phyloP scores from a whole-genome alignment of 2,113 vertebrate species.

The Alligator sinensis region DNA sequence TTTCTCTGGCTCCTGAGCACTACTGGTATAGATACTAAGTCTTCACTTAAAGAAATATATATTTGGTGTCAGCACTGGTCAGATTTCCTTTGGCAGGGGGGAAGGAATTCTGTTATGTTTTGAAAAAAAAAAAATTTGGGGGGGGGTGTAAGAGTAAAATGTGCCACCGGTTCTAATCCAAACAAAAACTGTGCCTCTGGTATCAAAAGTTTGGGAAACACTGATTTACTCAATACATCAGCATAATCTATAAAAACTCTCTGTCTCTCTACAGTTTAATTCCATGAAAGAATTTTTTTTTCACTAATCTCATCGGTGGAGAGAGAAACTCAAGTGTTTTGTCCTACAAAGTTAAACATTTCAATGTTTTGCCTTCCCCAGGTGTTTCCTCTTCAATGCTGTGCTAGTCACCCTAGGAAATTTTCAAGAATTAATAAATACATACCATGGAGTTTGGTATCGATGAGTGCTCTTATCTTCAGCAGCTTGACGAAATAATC shows the following conservation, averaged over 20 bases:
- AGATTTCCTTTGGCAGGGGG: no score
- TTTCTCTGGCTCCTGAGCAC: no score
- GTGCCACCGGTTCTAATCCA: no score
- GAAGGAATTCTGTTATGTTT: no score
- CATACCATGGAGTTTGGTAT: constrained; percentile 81
- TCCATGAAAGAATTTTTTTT: background rate
- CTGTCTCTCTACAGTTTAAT: background rate
- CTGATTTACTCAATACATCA: no score
- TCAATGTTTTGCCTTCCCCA: background rate
- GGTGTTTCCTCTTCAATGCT: background rate
- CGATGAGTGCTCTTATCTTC: constrained; percentile 70
- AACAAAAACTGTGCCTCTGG: no score
- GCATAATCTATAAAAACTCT: background rate
- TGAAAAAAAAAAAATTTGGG: no score
- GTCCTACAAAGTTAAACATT: constrained; percentile 4
- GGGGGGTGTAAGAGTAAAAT: no score
- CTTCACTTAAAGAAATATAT: no score
- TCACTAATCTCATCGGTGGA: background rate
- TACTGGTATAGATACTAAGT: no score
- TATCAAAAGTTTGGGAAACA: no score
- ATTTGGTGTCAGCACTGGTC: no score
- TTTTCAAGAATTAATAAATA: background rate
- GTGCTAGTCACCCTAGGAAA: background rate
- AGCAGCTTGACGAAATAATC: constrained; percentile 50
- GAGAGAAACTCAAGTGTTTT: background rate